phyloP scores from a whole-genome alignment of 2,797 vertebrate species.

The Parotocinclus haroldoi region DNA sequence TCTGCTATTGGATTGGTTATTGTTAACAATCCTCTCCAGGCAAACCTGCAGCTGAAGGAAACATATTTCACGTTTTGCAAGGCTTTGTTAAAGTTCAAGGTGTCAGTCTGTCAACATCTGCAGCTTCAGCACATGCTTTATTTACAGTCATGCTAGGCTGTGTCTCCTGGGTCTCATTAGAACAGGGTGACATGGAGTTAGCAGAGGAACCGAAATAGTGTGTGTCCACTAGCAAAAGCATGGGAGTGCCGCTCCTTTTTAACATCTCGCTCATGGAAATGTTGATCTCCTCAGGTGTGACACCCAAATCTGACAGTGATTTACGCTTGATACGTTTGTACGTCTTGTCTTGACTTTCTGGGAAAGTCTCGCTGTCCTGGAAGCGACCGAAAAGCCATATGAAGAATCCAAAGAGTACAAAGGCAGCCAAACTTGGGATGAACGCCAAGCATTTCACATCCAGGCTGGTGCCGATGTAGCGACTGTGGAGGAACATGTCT shows the following conservation, averaged over 20 bases:
- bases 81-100: conserved; percentile 49
- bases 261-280: conserved; percentile 75
- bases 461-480: conserved; percentile 85
- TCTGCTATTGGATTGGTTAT: no score
- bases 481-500: conserved; percentile 95
- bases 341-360: conserved; percentile 85
- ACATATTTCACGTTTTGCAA: conserved; percentile 11
- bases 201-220: conserved; percentile 60
- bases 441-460: conserved; percentile 94
- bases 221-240: conserved; percentile 80
- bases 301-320: conserved; percentile 87
- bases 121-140: conserved; percentile 63
- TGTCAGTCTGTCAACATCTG: conserved; percentile 69
- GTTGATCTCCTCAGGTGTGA: conserved; percentile 83
- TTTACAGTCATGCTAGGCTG: conserved; percentile 74
- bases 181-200: conserved; percentile 59
- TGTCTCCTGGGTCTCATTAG: conserved; percentile 75
- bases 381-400: conserved; percentile 93
- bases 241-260: conserved; percentile 71
- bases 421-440: conserved; percentile 88
- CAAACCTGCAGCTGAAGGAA: conserved; percentile 16
- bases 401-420: conserved; percentile 92
- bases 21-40: conserved; percentile 22
- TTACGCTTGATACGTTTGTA: conserved; percentile 94
- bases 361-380: conserved; percentile 88